Percentiles rank a stretch among this genome's conserved stretches.
phyloP scores from a whole-genome alignment of 2,888 invertebrate species.

The Zaprionus lineosus region DNA sequence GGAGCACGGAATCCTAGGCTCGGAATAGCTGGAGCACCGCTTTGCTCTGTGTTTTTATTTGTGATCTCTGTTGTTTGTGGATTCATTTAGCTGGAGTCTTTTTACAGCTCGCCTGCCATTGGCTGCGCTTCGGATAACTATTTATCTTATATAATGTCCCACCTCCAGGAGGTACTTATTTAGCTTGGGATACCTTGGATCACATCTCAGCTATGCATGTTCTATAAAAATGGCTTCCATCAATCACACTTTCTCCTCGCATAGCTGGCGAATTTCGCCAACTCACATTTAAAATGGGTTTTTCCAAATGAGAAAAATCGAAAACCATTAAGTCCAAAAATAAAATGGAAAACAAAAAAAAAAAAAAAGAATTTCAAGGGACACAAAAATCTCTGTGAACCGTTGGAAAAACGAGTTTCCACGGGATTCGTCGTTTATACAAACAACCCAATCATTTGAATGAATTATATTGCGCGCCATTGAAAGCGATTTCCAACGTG shows the following conservation, averaged over 20 bases:
- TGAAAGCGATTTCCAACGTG: constrained; percentile 48
- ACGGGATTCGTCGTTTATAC: constrained; percentile 47
- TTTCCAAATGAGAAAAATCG: neutral
- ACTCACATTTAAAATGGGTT: constrained; percentile 10
- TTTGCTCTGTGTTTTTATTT: constrained; percentile 41
- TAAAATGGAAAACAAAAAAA: neutral
- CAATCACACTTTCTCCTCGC: constrained; percentile 15
- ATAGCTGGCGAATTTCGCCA: neutral
- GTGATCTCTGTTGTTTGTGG: constrained; percentile 46
- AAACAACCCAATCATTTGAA: constrained; percentile 76
- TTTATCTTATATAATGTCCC: neutral
- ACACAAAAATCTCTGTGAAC: constrained; percentile 53
- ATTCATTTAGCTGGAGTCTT: constrained; percentile 13
- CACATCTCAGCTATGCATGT: too few relatives aligned
- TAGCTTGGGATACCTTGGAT: too few relatives aligned
- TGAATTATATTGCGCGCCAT: constrained; percentile 68
- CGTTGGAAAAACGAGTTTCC: constrained; percentile 62
- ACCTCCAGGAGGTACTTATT: too few relatives aligned
- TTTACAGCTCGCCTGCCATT: constrained; percentile 21
- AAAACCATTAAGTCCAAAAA: neutral
- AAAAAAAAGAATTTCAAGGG: constrained; percentile 9
- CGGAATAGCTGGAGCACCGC: constrained; percentile 22
- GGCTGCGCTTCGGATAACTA: constrained; percentile 8
- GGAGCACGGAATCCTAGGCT: too few relatives aligned
- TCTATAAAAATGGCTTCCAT: constrained; percentile 19